A percentile compares a stretch with the other conserved stretches of the same genome.
Evolutionary conservation across 2,888 invertebrate genomes (phyloP).

Genomic region (Xestia rhomboidea): DNA sequence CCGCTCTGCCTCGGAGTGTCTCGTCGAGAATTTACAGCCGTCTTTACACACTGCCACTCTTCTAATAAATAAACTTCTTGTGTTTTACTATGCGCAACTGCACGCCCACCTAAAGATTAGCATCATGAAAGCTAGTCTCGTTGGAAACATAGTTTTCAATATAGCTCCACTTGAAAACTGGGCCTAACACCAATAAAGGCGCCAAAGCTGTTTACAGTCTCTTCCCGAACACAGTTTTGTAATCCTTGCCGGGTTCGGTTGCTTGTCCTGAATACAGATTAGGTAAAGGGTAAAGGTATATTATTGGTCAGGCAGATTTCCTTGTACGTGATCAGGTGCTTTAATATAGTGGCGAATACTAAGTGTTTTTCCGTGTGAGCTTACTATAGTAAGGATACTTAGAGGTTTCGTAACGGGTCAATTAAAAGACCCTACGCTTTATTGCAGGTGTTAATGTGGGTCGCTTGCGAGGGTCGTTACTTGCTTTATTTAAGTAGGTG

Average conservation of each 20-base stretch:
- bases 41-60: background rate
- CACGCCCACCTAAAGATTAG: constrained; percentile 13
- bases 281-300: constrained; percentile 82
- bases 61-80: background rate
- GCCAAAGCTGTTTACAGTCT: constrained; percentile 81
- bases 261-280: constrained; percentile 80
- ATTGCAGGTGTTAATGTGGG: constrained; percentile 52
- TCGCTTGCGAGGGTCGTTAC: constrained; percentile 39
- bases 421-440: constrained; percentile 68
- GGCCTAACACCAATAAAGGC: constrained; percentile 76
- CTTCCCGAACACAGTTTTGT: constrained; percentile 80
- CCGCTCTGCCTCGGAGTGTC: background rate
- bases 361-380: constrained; percentile 80
- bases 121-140: constrained; percentile 14
- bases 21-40: background rate
- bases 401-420: constrained; percentile 72
- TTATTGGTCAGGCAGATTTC: constrained; percentile 86
- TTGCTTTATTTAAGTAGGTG: constrained; percentile 40
- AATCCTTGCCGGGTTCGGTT: constrained; percentile 76
- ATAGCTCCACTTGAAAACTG: constrained; percentile 66
- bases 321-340: constrained; percentile 80
- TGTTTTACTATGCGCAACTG: constrained; percentile 1
- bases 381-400: constrained; percentile 69
- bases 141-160: constrained; percentile 65
- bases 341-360: constrained; percentile 76